Evolutionary conservation across 2,888 invertebrate genomes (phyloP).

Genomic region (Amblyteles armatorius): DNA sequence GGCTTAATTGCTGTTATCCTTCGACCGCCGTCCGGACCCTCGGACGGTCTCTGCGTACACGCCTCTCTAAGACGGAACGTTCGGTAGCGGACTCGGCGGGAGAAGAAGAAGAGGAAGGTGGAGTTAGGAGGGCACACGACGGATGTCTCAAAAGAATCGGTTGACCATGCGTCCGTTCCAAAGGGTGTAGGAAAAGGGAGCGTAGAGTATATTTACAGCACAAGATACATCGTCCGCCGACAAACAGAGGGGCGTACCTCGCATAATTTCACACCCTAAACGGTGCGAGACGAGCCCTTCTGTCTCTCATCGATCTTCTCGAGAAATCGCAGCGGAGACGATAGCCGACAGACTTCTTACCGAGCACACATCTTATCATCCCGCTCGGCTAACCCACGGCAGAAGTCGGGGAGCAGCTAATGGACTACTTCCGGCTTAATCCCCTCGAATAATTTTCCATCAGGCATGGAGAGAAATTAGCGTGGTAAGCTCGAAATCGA

Average conservation of each 20-base stretch:
- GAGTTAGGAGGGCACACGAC: constrained; percentile 72
- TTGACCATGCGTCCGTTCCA: constrained; percentile 27
- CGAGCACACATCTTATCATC: constrained; percentile 56
- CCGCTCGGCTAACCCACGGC: constrained; percentile 24
- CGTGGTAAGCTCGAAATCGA: no score
- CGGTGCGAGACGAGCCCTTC: background rate
- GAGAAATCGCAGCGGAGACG: constrained; percentile 9
- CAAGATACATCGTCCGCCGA: background rate
- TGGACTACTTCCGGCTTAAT: constrained; percentile 19
- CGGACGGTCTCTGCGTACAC: background rate
- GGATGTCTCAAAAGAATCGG: constrained; percentile 79
- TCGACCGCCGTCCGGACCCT: constrained; percentile 72
- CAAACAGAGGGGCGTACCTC: background rate
- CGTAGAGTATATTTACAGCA: constrained; percentile 10
- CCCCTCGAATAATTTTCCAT: background rate
- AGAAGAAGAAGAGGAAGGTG: constrained; percentile 46
- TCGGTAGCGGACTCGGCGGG: constrained; percentile 23
- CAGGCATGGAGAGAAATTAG: no score
- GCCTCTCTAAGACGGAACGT: constrained; percentile 47
- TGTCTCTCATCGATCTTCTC: background rate
- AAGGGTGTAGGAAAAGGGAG: constrained; percentile 50
- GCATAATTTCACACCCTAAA: constrained; percentile 9
- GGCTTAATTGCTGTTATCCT: constrained; percentile 84
- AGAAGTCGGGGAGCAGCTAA: constrained; percentile 15
- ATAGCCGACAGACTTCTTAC: constrained; percentile 53